These are phyloP conservation scores for Apocrypta bakeri DNA, from an alignment of 1,140 invertebrate genomes.

Conservation along the genomic window DNA sequence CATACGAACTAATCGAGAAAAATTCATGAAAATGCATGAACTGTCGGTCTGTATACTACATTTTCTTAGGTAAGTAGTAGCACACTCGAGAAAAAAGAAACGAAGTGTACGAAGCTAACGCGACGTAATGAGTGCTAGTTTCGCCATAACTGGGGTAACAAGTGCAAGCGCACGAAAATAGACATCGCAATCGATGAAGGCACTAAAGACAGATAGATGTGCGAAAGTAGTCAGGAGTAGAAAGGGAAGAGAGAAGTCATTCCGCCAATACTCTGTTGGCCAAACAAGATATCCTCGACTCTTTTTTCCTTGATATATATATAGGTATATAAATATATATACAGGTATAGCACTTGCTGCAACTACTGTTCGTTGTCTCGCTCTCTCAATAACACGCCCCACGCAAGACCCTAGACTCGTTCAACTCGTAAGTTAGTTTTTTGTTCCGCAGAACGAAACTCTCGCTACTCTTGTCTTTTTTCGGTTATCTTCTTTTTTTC, in stretches of 20 bases:
- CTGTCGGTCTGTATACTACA: too few relatives aligned
- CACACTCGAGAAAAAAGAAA: too few relatives aligned
- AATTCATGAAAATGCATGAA: too few relatives aligned
- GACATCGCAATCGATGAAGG: constrained; percentile 51
- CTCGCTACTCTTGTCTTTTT: neutral
- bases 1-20: too few relatives aligned
- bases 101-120: neutral
- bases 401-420: constrained; percentile 14
- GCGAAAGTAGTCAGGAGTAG: neutral
- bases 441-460: neutral
- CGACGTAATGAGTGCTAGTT: constrained; percentile 17
- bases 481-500: neutral
- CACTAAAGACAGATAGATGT: constrained; percentile 5
- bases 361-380: neutral
- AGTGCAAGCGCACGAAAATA: constrained; percentile 44
- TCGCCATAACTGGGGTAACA: constrained; percentile 50
- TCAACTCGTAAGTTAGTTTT: constrained; percentile 37
- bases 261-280: constrained; percentile 41
- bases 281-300: constrained; percentile 54
- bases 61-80: too few relatives aligned
- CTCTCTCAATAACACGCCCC: neutral
- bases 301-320: neutral
- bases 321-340: constrained; percentile 10
- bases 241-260: constrained; percentile 13
- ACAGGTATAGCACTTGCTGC: too few relatives aligned